Conservation (phyloP, 2,113 vertebrate species). For the Rhea americana region DNA sequence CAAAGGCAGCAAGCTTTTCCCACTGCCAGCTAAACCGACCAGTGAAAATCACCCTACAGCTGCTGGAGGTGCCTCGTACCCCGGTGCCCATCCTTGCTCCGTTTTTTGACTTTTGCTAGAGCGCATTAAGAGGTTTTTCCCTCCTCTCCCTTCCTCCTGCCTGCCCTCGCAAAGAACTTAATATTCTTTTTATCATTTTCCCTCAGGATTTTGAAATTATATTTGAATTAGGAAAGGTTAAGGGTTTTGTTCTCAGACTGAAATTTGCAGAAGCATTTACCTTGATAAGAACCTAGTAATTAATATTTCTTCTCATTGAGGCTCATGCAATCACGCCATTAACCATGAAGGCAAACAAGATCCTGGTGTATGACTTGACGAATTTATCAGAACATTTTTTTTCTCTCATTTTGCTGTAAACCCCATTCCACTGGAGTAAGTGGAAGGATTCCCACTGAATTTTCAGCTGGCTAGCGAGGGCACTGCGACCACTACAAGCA, state of each 20-base stretch:
- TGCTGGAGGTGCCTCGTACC: neutral
- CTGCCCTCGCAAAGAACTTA: neutral
- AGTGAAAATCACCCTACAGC: neutral
- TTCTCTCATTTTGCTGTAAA: neutral
- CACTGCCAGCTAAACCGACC: neutral
- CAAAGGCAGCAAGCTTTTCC: neutral
- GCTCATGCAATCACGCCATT: neutral
- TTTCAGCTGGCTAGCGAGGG: neutral
- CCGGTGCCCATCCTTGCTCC: neutral
- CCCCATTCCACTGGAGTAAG: rapidly evolving
- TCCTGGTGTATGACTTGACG: neutral
- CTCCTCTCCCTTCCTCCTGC: neutral
- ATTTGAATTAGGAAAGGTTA: neutral
- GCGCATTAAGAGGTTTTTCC: neutral
- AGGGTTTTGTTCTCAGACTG: neutral
- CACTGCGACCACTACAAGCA: neutral
- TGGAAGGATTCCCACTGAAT: neutral
- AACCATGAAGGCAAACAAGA: neutral
- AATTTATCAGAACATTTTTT: neutral
- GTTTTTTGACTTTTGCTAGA: neutral
- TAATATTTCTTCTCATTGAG: neutral
- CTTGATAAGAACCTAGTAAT: neutral
- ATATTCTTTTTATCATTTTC: neutral
- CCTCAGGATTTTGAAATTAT: conserved; percentile 1
- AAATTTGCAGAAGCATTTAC: conserved; percentile 1